A percentile compares a stretch with the other conserved stretches of the same genome.
Evolutionary conservation across 2,113 vertebrate genomes (phyloP).

Genomic region (Chaetops frenatus): DNA sequence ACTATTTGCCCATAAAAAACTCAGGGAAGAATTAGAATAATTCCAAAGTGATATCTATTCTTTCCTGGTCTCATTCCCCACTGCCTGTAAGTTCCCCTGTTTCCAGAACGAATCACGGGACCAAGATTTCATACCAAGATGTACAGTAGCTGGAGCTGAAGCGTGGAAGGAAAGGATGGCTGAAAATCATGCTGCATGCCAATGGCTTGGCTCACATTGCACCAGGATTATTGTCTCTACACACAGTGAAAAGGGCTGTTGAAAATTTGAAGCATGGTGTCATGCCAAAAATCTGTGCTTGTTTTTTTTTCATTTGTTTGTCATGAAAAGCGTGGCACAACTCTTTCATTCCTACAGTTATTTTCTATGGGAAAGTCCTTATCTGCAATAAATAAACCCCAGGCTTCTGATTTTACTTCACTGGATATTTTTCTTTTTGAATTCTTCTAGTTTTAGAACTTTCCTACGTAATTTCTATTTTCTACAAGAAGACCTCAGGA

Average conservation of each 20-base stretch:
- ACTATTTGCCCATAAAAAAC: not conserved
- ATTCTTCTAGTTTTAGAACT: not conserved
- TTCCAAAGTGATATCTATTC: not conserved
- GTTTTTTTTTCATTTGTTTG: conserved; percentile 9
- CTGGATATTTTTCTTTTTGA: not conserved
- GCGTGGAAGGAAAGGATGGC: not conserved
- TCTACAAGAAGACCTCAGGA: not conserved
- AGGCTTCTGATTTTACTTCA: not conserved
- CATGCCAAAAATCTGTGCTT: conserved; percentile 61
- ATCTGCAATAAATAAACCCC: not conserved
- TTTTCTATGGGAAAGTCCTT: not conserved
- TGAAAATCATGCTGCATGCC: not conserved
- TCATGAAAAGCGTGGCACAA: not conserved
- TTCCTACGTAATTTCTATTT: not conserved
- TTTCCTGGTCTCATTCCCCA: not conserved
- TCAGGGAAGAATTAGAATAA: not conserved
- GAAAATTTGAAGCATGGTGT: conserved; percentile 19
- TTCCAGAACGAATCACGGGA: not conserved
- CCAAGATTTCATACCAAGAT: not conserved
- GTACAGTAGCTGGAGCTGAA: not conserved
- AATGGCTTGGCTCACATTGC: conserved; percentile 18
- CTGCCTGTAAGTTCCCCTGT: not conserved
- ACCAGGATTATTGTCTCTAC: conserved; percentile 45
- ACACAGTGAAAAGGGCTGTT: conserved; percentile 43
- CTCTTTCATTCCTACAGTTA: not conserved